Percentiles rank a stretch among this genome's conserved stretches.
Conservation (phyloP, 2,888 invertebrate genomes). For the Thyatira batis region DNA sequence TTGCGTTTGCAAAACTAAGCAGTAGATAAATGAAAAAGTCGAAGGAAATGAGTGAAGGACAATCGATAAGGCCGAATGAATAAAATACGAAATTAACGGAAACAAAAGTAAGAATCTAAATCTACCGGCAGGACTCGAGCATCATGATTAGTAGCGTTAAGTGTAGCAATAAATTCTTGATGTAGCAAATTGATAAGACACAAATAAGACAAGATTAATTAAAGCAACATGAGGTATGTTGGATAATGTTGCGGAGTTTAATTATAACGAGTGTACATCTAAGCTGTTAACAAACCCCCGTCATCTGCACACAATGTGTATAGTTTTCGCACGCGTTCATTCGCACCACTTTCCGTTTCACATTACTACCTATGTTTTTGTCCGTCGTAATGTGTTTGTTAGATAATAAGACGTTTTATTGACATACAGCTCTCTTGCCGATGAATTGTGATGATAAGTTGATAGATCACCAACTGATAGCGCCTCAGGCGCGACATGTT, state of each 20-base stretch:
- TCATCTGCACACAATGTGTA: conserved; percentile 58
- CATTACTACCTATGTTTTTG: conserved; percentile 32
- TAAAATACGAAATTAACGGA: conserved; percentile 31
- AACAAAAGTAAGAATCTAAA: conserved; percentile 14
- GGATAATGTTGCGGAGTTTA: conserved; percentile 1
- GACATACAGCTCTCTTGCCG: conserved; percentile 14
- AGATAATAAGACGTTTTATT: conserved; percentile 35
- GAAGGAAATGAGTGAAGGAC: conserved; percentile 36
- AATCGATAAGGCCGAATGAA: conserved; percentile 33
- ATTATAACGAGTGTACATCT: conserved; percentile 13
- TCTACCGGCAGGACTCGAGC: too few relatives aligned
- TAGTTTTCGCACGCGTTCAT: conserved; percentile 64
- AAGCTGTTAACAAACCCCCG: conserved; percentile 19
- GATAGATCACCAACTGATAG: conserved; percentile 28
- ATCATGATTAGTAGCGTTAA: too few relatives aligned
- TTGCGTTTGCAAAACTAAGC: conserved; percentile 20
- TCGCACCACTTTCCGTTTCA: conserved; percentile 70
- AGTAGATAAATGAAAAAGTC: conserved; percentile 14
- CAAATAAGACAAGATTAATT: not conserved
- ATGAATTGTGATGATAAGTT: conserved; percentile 23
- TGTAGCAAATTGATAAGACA: not conserved
- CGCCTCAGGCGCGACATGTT: conserved; percentile 2
- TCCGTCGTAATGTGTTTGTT: conserved; percentile 25
- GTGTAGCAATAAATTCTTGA: not conserved
- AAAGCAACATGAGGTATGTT: not conserved